These are phyloP conservation scores for Cataglyphis altisquamis DNA, from an alignment of 2,888 invertebrate species.

Conservation along the genomic window DNA sequence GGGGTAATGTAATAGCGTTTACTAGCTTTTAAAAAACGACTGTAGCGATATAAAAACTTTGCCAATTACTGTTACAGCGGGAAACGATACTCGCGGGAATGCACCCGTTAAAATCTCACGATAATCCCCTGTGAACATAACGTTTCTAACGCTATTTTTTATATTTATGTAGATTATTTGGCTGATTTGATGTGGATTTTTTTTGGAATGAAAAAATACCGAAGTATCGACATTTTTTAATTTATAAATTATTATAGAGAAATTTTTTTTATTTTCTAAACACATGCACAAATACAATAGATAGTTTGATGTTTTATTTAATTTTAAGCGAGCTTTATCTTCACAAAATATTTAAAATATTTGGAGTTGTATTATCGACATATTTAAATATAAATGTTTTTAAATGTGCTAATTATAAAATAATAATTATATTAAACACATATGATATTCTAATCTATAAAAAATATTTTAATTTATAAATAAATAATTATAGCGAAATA, in stretches of 20 bases:
- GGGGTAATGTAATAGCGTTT: conserved; percentile 1
- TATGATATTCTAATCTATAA: background rate
- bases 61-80: conserved; percentile 35
- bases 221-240: background rate
- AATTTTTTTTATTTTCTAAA: background rate
- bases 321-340: background rate
- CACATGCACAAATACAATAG: background rate
- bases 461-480: background rate
- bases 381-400: background rate
- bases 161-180: background rate
- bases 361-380: background rate
- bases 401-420: background rate
- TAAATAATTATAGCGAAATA: background rate
- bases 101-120: conserved; percentile 21
- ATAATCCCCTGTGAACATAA: background rate
- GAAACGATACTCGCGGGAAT: conserved; percentile 11
- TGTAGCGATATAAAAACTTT: conserved; percentile 33
- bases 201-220: background rate
- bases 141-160: background rate
- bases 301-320: background rate
- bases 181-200: background rate
- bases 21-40: conserved; percentile 5
- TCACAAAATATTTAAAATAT: background rate
- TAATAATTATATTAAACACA: background rate
- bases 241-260: background rate